These are phyloP conservation scores for Drosophila paranaensis DNA, from an alignment of 2,888 invertebrate species.

Conservation along the genomic window DNA sequence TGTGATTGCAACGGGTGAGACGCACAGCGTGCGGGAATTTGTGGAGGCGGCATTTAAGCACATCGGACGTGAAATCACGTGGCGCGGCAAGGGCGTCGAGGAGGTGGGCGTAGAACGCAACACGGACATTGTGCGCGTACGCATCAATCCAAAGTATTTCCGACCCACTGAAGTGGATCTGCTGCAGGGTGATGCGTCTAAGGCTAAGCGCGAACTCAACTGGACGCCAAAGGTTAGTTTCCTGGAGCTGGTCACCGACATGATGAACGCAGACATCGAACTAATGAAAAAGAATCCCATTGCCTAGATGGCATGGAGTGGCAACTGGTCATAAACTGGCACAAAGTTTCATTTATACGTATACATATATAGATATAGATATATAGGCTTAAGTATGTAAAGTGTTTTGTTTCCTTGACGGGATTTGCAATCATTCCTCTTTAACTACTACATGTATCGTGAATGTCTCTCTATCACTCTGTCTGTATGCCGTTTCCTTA, in stretches of 20 bases:
- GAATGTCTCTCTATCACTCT: conserved; percentile 35
- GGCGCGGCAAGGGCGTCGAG: conserved; percentile 93
- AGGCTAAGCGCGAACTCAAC: conserved; percentile 93
- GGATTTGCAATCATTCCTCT: conserved; percentile 72
- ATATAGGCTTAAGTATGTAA: conserved; percentile 40
- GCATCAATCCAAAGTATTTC: conserved; percentile 97
- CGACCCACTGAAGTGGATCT: conserved; percentile 99
- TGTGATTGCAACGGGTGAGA: conserved; percentile 98
- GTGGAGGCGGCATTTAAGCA: conserved; percentile 95
- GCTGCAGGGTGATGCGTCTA: conserved; percentile 96
- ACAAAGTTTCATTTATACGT: conserved; percentile 62
- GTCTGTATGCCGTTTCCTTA: conserved; percentile 37
- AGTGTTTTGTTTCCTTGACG: conserved; percentile 47
- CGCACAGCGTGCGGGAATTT: conserved; percentile 98
- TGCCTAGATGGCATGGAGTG: conserved; percentile 87
- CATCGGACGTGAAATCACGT: conserved; percentile 91
- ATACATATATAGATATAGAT: conserved; percentile 10
- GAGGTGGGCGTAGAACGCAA: conserved; percentile 91
- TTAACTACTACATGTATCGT: conserved; percentile 30
- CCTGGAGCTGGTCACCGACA: conserved; percentile 94
- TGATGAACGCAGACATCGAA: conserved; percentile 95
- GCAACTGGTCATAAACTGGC: conserved; percentile 45
- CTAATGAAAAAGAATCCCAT: conserved; percentile 96
- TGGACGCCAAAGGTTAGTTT: conserved; percentile 95
- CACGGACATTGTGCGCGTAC: conserved; percentile 91